Base-by-base conservation (phyloP, 30 jellyfish, hydroid and myxozoan genomes). In the Turritopsis dohrnii region DNA sequence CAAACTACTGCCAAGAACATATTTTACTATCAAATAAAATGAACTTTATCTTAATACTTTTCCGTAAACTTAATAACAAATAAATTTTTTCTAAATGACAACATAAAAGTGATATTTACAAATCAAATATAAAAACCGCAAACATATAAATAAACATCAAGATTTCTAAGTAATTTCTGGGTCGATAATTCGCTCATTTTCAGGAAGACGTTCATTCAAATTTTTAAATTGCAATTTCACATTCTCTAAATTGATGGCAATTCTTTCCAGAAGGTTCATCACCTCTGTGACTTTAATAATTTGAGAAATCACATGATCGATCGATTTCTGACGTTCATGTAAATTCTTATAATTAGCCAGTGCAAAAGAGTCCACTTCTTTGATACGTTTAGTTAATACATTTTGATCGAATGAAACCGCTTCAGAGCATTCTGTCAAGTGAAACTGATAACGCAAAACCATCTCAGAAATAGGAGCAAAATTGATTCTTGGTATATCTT, bases 361-460 rank as follows among this genome's bases (percentile, higher is more conserved):
- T 52, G 89, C 82, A 60, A 41, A 86, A 54, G 69, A 22, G 22
- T 92, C 98, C 31, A 88, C 88, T 75, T 92, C 98, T 69, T 88
- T 87, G 52, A 87, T 82, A 29, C 93, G 91, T 76, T 81, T 84
- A 54, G 95, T 18, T 0, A 92, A 30, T 0, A 95, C 92, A 87
- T 84, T 88, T 84, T 92, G 98, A 84, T 92, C 98, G 81, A 88
- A 92, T n/a, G 98, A 80, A 4, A 92, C 98, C 1, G 98, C 98
- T 21, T 87, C 95, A 29, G 98, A 96, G 81, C 98, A 92, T 86
- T 92, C 98, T 18, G 96, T 79, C 54, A 92, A 79, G 80, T 92
- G 98, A 54, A 85, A 92, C 60, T 92, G 96, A 83, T 87, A 92
- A 29, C 98, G 84, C 60, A 91, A 75, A 19, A 91, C 73, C 94